These are phyloP conservation scores for Ischnus inquisitorius DNA, from an alignment of 2,888 invertebrate species.

Conservation along the genomic window DNA sequence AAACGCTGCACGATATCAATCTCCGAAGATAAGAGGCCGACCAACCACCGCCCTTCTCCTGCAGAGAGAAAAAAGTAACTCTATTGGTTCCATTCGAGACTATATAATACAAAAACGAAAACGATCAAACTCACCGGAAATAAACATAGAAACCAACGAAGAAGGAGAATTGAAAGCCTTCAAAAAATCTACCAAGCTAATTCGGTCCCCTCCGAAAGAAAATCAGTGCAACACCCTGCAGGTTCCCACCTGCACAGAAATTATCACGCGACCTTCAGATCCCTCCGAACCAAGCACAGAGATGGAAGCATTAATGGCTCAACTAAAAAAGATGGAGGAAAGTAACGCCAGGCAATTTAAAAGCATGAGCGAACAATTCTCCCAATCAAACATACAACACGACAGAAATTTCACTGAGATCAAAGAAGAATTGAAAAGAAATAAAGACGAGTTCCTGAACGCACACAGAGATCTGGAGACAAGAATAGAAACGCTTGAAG, in stretches of 20 bases:
- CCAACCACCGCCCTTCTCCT: not conserved
- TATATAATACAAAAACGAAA: not conserved
- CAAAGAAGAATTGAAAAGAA: slow-evolving; percentile 8
- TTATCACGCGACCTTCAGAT: too few relatives aligned
- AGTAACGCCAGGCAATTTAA: slow-evolving; percentile 4
- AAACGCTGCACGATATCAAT: slow-evolving; percentile 43
- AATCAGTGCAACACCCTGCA: too few relatives aligned
- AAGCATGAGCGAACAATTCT: not conserved
- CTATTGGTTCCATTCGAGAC: slow-evolving; percentile 19
- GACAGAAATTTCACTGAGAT: slow-evolving; percentile 20
- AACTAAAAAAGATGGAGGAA: not conserved
- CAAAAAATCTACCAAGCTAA: too few relatives aligned
- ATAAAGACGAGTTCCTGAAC: slow-evolving; percentile 14
- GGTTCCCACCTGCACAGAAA: too few relatives aligned
- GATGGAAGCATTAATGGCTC: too few relatives aligned
- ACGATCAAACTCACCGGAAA: too few relatives aligned
- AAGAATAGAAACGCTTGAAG: not conserved
- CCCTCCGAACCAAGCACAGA: too few relatives aligned
- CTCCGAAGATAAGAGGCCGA: slow-evolving; percentile 31
- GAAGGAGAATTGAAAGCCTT: too few relatives aligned
- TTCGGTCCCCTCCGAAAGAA: too few relatives aligned
- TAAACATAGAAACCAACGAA: too few relatives aligned
- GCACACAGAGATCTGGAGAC: slow-evolving; percentile 1
- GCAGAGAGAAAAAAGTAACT: slow-evolving; percentile 21
- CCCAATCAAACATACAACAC: not conserved